Conservation (phyloP, 37 sponge, comb jelly and placozoan species). For the Haliclona indistincta region DNA sequence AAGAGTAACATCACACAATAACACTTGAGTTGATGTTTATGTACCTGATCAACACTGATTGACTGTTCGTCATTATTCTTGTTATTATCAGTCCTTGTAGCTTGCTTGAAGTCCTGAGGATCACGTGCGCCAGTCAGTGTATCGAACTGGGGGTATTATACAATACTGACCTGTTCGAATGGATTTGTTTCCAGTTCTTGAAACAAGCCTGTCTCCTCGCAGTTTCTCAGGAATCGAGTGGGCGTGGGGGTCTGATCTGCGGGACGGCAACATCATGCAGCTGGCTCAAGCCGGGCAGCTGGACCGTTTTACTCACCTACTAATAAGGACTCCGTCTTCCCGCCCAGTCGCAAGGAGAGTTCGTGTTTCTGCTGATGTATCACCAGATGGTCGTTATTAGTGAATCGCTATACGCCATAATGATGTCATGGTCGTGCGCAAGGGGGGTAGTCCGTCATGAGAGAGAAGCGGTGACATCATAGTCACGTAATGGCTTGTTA, state of each 20-base stretch:
- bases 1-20: too few relatives aligned
- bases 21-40: too few relatives aligned
- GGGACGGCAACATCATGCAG: neutral
- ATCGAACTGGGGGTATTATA: neutral
- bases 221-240: slow-evolving; percentile 77
- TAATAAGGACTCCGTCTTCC: slow-evolving; percentile 11
- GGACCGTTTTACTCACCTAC: slow-evolving; percentile 28
- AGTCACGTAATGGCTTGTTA: neutral
- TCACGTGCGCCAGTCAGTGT: neutral
- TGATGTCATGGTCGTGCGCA: neutral
- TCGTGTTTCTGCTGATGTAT: slow-evolving; percentile 78
- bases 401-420: slow-evolving; percentile 48
- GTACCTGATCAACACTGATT: too few relatives aligned
- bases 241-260: slow-evolving; percentile 95
- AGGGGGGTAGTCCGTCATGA: neutral
- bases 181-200: slow-evolving; percentile 84
- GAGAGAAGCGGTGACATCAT: neutral
- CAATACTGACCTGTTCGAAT: slow-evolving; percentile 70
- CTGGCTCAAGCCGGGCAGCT: neutral
- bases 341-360: slow-evolving; percentile 59
- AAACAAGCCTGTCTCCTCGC: slow-evolving; percentile 81
- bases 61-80: neutral
- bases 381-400: slow-evolving; percentile 76
- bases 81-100: neutral
- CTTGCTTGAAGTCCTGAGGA: slow-evolving; percentile 24